phyloP scores from a whole-genome alignment of 2,797 vertebrate species.

The Takifugu ocellatus region DNA sequence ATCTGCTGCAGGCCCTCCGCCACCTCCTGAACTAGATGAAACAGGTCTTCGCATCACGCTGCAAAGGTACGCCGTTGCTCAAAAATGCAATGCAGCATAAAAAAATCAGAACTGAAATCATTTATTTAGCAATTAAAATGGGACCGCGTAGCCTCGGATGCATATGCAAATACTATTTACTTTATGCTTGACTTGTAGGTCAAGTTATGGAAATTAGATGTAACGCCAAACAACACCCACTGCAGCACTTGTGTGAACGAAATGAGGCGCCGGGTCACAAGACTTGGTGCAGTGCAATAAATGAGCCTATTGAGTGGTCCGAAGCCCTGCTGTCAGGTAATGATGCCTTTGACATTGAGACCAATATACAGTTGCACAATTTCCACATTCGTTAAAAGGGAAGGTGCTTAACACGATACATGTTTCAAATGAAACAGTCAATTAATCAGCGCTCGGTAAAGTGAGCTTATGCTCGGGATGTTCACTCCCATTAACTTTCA shows the following conservation, averaged over 20 bases:
- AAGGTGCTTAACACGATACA: too few relatives aligned
- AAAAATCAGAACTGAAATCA: constrained; percentile 13
- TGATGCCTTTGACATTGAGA: constrained; percentile 44
- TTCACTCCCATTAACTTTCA: too few relatives aligned
- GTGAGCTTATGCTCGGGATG: too few relatives aligned
- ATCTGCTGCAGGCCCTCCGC: constrained; percentile 22
- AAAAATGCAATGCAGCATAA: constrained; percentile 7
- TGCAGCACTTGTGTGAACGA: constrained; percentile 17
- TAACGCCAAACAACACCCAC: constrained; percentile 36
- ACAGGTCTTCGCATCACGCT: constrained; percentile 3
- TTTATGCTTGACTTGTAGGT: constrained; percentile 53
- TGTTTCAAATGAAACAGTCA: too few relatives aligned
- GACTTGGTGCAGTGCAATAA: constrained; percentile 36
- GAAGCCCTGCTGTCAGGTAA: constrained; percentile 49
- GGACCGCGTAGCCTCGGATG: constrained; percentile 24
- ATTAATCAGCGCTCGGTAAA: too few relatives aligned
- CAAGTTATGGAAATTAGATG: constrained; percentile 53
- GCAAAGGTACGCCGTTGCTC: too few relatives aligned
- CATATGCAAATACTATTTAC: constrained; percentile 47
- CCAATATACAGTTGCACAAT: not conserved
- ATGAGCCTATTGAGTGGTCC: not conserved
- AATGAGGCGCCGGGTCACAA: constrained; percentile 47
- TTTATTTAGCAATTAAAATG: constrained; percentile 50
- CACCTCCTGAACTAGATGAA: constrained; percentile 20
- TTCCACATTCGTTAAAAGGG: too few relatives aligned